Conservation (phyloP, 2,888 invertebrate genomes). For the Aphrophora alni region DNA sequence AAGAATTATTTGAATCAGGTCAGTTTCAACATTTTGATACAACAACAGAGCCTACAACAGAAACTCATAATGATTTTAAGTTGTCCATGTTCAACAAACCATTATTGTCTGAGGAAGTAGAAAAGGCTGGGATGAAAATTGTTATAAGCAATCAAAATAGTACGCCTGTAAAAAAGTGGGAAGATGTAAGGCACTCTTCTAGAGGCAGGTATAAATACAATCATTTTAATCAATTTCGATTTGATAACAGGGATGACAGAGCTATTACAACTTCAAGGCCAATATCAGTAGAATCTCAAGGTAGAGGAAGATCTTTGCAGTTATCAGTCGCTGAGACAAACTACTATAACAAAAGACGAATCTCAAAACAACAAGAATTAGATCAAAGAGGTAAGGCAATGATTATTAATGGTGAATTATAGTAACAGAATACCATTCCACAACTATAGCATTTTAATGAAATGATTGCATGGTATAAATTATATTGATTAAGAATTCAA, state of each 20-base stretch:
- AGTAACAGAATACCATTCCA: too few relatives aligned
- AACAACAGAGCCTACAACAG: not conserved
- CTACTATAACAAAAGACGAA: conserved; percentile 14
- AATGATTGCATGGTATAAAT: too few relatives aligned
- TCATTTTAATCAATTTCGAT: conserved; percentile 27
- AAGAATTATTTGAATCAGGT: conserved; percentile 29
- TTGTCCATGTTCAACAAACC: conserved; percentile 29
- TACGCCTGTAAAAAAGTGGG: not conserved
- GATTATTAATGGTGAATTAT: too few relatives aligned
- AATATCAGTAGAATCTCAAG: not conserved
- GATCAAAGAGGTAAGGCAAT: not conserved
- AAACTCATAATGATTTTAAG: conserved; percentile 6
- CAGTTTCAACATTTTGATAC: conserved; percentile 1
- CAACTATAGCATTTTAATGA: too few relatives aligned
- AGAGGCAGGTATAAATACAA: conserved; percentile 21
- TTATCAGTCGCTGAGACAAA: conserved; percentile 25
- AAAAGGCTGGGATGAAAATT: conserved; percentile 35
- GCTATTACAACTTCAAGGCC: too few relatives aligned
- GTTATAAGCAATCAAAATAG: not conserved
- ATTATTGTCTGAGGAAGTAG: conserved; percentile 33
- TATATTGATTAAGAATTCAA: too few relatives aligned
- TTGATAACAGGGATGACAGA: not conserved
- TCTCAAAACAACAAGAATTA: not conserved
- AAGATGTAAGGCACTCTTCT: not conserved
- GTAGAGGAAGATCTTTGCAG: conserved; percentile 3